These are phyloP conservation scores for Conops quadrifasciatus DNA, from an alignment of 2,888 invertebrate species.

Conservation along the genomic window DNA sequence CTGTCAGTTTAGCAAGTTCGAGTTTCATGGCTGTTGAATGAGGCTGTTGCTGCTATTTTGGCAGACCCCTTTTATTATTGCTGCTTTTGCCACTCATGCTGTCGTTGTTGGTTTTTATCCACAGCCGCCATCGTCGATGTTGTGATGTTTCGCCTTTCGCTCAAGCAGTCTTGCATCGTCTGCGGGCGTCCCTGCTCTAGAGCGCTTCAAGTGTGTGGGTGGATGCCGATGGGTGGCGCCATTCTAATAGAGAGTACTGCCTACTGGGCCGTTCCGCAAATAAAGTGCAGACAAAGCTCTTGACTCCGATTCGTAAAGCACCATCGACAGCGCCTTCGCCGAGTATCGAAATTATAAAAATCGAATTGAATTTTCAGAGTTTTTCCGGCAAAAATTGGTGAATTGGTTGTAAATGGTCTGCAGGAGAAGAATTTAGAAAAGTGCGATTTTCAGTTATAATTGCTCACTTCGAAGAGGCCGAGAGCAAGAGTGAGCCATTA, in stretches of 20 bases:
- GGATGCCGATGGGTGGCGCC: constrained; percentile 20
- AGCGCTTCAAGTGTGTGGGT: not conserved
- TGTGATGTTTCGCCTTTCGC: constrained; percentile 22
- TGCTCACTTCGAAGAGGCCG: no score
- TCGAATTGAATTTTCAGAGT: not conserved
- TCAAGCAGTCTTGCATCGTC: constrained; percentile 18
- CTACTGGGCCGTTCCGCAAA: constrained; percentile 46
- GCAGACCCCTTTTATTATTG: constrained; percentile 11
- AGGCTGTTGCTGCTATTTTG: constrained; percentile 35
- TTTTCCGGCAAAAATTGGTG: not conserved
- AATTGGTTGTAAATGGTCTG: not conserved
- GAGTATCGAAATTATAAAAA: not conserved
- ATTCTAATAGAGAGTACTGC: constrained; percentile 44
- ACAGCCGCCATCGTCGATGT: not conserved
- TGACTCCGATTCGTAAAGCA: constrained; percentile 39
- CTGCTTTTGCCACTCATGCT: not conserved
- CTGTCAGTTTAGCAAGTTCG: not conserved
- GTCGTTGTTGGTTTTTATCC: not conserved
- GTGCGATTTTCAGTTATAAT: no score
- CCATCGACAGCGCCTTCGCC: constrained; percentile 42
- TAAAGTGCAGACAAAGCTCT: constrained; percentile 41
- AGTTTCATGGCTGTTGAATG: not conserved
- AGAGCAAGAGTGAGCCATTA: no score
- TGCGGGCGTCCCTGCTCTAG: not conserved
- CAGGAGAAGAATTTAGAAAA: no score